Evolutionary conservation across 2,888 invertebrate genomes (phyloP), one percentile per base, ranked within the genome.

Genomic region (Aporophyla nigra): DNA sequence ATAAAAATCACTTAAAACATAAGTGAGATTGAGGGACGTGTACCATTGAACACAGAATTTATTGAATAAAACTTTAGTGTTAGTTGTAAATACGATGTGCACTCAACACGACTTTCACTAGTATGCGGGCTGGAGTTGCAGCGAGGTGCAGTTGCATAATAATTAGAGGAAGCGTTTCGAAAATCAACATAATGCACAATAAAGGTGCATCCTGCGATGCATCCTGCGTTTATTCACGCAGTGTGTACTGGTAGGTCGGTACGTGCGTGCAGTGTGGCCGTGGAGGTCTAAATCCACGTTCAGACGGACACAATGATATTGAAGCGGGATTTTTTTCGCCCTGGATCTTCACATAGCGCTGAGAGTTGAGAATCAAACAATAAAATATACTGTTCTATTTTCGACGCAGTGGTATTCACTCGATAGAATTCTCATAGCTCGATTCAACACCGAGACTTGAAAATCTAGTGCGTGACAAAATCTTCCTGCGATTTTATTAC

Each of bases 121-220:
- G 73, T 84, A 58, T 67, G 79, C 65, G 53, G 0, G 43, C 62
- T 71, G 59, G 7, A 66, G 66, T 80, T 74, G 82, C 80, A 79
- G 77, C 68, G 67, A 19, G 33, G 85, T 90, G 89, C 85, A 84
- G 78, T 82, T 80, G 86, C 87, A 79, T 89, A 89, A 91, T 90
- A 93, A 94, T 92, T 90, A 87, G 87, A 91, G 95, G 95, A 95
- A 93, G 87, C 86, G 90, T 94, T 93, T 92, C 91, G 93, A 93
- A 95, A 94, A 93, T 90, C 84, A 88, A 90, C 88, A 90, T 88
- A 88, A 89, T 88, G 82, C 86, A 85, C 86, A 87, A 85, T 87
- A 87, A 78, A 80, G 79, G 89, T 74, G 87, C 91, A 91, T 94
- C 93, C 93, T 93, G 91, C 80, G 79, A 77, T 54, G 83, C 86